These are phyloP conservation scores for Cyrtodaria siliqua DNA, from an alignment of 2,888 invertebrate genomes.

Conservation along the genomic window DNA sequence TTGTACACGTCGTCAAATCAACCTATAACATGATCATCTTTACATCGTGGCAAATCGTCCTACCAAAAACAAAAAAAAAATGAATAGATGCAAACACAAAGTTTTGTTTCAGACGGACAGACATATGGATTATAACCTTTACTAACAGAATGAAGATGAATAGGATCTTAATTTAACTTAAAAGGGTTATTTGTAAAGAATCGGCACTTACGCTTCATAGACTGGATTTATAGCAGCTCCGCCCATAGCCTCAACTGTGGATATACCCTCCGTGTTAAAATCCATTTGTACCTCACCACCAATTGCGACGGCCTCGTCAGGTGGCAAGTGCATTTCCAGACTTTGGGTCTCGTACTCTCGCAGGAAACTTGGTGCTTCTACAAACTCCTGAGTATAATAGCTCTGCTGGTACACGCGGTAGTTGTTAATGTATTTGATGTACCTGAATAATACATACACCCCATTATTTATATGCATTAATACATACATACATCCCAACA, in stretches of 20 bases:
- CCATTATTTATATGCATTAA: too few relatives aligned
- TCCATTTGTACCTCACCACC: conserved; percentile 61
- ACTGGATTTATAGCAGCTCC: conserved; percentile 75
- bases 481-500: too few relatives aligned
- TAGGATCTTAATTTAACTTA: too few relatives aligned
- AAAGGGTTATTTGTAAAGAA: background rate
- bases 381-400: conserved; percentile 88
- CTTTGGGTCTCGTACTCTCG: conserved; percentile 97
- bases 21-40: background rate
- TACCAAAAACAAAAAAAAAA: background rate
- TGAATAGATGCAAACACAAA: background rate
- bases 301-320: conserved; percentile 60
- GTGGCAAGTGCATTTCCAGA: conserved; percentile 72
- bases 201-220: conserved; percentile 72
- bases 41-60: background rate
- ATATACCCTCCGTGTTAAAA: conserved; percentile 65
- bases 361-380: conserved; percentile 90
- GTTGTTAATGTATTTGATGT: conserved; percentile 78
- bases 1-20: background rate
- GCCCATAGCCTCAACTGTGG: conserved; percentile 53
- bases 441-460: conserved; percentile 71
- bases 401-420: conserved; percentile 71
- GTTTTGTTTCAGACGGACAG: background rate
- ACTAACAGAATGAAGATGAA: background rate
- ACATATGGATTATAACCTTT: too few relatives aligned